Evolutionary conservation across 2,888 invertebrate genomes (phyloP).

Genomic region (Luperina nickerlii): DNA sequence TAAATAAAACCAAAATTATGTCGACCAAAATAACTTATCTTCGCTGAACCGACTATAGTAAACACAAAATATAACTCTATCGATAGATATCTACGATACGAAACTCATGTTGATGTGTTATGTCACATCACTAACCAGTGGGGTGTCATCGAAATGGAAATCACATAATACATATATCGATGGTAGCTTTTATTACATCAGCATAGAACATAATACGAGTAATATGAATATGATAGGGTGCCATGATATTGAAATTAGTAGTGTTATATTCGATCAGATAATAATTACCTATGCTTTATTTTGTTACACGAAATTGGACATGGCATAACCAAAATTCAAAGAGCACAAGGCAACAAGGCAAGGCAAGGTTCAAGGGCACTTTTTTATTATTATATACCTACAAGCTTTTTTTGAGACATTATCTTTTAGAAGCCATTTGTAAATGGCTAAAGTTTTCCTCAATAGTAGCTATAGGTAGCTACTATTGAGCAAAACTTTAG

Average conservation of each 20-base stretch:
- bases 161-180: constrained; percentile 20
- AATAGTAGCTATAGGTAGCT: too few species aligned
- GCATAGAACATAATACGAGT: constrained; percentile 15
- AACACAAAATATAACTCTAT: constrained; percentile 31
- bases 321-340: neutral
- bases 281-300: neutral
- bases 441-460: neutral
- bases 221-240: constrained; percentile 16
- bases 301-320: neutral
- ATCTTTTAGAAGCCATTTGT: neutral
- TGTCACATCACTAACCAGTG: constrained; percentile 38
- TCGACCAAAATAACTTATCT: neutral
- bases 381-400: neutral
- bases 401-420: neutral
- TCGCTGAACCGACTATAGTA: neutral
- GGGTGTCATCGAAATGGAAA: constrained; percentile 35
- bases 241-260: constrained; percentile 6
- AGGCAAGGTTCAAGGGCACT: too few species aligned
- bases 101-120: constrained; percentile 42
- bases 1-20: neutral
- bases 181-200: constrained; percentile 13
- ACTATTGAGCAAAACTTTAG: too few species aligned
- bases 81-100: constrained; percentile 22
- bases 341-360: neutral
- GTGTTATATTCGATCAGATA: constrained; percentile 12